Base-by-base conservation (phyloP, 1,140 invertebrate species). In the Holotrichia oblita region DNA sequence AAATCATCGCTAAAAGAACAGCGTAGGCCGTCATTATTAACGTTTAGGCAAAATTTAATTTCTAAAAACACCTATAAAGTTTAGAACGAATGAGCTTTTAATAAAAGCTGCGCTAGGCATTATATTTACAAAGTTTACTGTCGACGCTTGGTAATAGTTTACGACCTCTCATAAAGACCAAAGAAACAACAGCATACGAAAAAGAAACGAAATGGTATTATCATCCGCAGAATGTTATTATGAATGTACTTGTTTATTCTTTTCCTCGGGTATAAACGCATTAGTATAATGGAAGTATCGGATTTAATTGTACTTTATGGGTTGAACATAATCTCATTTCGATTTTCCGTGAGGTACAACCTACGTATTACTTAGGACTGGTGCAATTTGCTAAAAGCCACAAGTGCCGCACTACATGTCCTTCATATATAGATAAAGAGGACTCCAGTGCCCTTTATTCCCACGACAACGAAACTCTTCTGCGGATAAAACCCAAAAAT, bases 301-400 rank as follows among this genome's bases (percentile, higher is more conserved):
- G 48, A 55, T 55, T 55, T 55, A 55, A 55, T 55, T 55, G 48
- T 55, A 55, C 14, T 55, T 55, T 55, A 55, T 55, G 48, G 12
- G 48, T 2, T 14, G n/a, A 55, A 55, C 14, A 55, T 55, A 55
- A 55, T 55, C 48, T 17, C 48, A 17, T 55, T 55, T 17, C 48
- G 48, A 55, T 55, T n/a, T 55, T 55, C n/a, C 48, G 48, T 17
- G 48, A 55, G 17, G 14, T 55, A 55, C 48, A 14, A 55, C 0
- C 48, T 14, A 55, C 48, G 48, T 55, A 34, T 34, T 34, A 34
- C 27, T 34, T 34, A 55, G 48, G 17, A 55, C 17, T 55, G 14
- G 14, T 14, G 48, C 48, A 55, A 55, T 55, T 55, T 55, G 14
- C 17, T 55, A 55, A 55, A 55, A 55, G 48, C 48, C 48, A 55